These are phyloP conservation scores for Stenichneumon culpator DNA, from an alignment of 2,888 invertebrate species.

Conservation along the genomic window DNA sequence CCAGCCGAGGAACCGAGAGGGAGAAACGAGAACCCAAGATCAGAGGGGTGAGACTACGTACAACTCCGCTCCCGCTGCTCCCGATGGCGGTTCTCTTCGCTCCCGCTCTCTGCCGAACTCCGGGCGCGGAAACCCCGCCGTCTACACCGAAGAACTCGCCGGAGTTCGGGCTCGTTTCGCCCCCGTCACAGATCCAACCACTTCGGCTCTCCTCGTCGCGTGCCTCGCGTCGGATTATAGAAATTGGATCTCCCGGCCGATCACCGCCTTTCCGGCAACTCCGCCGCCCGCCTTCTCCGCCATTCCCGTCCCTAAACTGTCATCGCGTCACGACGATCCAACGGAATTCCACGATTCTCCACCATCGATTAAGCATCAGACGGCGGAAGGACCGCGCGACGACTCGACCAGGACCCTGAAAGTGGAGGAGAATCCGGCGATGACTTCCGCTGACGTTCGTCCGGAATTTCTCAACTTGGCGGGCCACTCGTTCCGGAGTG, in stretches of 20 bases:
- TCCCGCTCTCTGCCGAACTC: slow-evolving; percentile 7
- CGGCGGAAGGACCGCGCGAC: slow-evolving; percentile 1
- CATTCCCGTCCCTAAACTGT: slow-evolving; percentile 49
- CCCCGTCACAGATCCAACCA: slow-evolving; percentile 39
- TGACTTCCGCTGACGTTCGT: slow-evolving; percentile 51
- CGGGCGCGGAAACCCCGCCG: slow-evolving; percentile 27
- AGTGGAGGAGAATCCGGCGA: slow-evolving; percentile 18
- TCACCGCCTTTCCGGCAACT: slow-evolving; percentile 28
- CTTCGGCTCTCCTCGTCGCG: slow-evolving; percentile 46
- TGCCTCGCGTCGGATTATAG: slow-evolving; percentile 65
- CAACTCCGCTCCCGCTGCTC: slow-evolving; percentile 10
- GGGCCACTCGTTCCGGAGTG: slow-evolving; percentile 15
- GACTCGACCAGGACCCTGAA: neutral
- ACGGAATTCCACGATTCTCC: slow-evolving; percentile 60
- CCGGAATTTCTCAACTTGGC: slow-evolving; percentile 56
- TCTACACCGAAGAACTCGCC: slow-evolving; percentile 16
- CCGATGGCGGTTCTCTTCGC: slow-evolving; percentile 19
- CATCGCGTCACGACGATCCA: slow-evolving; percentile 60
- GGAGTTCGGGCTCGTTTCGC: slow-evolving; percentile 40
- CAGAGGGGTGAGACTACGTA: slow-evolving; percentile 28
- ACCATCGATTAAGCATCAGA: slow-evolving; percentile 64
- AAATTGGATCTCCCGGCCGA: slow-evolving; percentile 58
- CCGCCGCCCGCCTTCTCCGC: neutral
- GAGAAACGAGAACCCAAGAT: slow-evolving; percentile 44
- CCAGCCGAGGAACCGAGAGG: slow-evolving; percentile 40